Percentiles rank a stretch among this genome's conserved stretches.
phyloP scores from a whole-genome alignment of 2,888 invertebrate species.

The Formica aserva region DNA sequence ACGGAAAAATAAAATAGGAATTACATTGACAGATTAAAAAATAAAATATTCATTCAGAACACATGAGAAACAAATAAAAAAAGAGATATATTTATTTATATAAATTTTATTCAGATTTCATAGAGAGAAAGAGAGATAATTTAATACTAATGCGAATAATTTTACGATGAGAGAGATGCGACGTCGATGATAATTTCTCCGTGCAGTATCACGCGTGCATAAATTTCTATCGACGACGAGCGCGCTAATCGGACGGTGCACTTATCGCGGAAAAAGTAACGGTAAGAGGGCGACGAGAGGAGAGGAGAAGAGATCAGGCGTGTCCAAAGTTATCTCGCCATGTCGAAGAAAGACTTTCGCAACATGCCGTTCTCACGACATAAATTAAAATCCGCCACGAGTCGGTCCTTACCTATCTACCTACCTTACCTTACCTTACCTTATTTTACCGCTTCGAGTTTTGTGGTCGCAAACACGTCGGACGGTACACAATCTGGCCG shows the following conservation, averaged over 20 bases:
- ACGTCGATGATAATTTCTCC: constrained; percentile 11
- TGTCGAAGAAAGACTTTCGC: constrained; percentile 48
- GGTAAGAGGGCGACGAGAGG: constrained; percentile 38
- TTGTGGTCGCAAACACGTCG: constrained; percentile 5
- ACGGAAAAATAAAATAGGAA: not conserved
- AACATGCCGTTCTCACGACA: constrained; percentile 51
- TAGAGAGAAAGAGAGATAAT: not conserved
- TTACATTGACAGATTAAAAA: not conserved
- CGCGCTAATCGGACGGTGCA: constrained; percentile 40
- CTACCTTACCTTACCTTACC: not conserved
- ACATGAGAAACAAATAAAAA: not conserved
- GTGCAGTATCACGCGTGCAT: not conserved
- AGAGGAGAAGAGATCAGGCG: constrained; percentile 37
- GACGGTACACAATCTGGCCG: not conserved
- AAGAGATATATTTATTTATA: not conserved
- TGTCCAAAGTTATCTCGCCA: constrained; percentile 34
- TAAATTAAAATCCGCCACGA: constrained; percentile 53
- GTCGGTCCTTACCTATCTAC: constrained; percentile 15
- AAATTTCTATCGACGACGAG: constrained; percentile 39
- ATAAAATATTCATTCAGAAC: not conserved
- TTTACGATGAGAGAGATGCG: constrained; percentile 6
- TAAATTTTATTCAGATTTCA: constrained; percentile 8
- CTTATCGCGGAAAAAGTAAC: constrained; percentile 54
- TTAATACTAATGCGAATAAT: not conserved
- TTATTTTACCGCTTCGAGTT: constrained; percentile 13